These are phyloP conservation scores for Parochlus steinenii DNA, from an alignment of 2,888 invertebrate genomes.

Conservation along the genomic window DNA sequence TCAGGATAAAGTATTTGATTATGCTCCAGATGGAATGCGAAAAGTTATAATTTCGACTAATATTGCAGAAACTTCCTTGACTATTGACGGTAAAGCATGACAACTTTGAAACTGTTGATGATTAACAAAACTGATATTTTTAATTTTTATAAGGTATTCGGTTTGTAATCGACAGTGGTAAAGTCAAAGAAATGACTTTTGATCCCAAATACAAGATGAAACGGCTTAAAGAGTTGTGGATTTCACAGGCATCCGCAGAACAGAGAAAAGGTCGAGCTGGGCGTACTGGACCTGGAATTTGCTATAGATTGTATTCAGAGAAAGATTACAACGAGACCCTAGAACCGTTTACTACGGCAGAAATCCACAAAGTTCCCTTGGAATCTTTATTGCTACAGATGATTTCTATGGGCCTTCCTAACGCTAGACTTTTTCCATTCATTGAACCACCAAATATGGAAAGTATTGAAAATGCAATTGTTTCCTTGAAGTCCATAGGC, in stretches of 20 bases:
- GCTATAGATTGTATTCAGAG: conserved; percentile 78
- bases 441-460: conserved; percentile 78
- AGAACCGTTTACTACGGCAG: conserved; percentile 77
- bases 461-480: conserved; percentile 71
- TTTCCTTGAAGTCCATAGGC: conserved; percentile 71
- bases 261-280: conserved; percentile 94
- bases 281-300: conserved; percentile 87
- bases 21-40: conserved; percentile 82
- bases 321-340: conserved; percentile 62
- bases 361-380: conserved; percentile 84
- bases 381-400: conserved; percentile 83
- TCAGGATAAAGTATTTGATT: conserved; percentile 95
- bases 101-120: neutral
- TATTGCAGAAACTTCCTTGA: conserved; percentile 92
- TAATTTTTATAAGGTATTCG: conserved; percentile 51
- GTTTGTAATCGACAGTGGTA: conserved; percentile 94
- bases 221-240: conserved; percentile 83
- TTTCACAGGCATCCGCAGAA: conserved; percentile 94
- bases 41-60: conserved; percentile 97
- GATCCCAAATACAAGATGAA: conserved; percentile 84
- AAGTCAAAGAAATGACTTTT: conserved; percentile 93
- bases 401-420: conserved; percentile 84
- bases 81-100: conserved; percentile 22
- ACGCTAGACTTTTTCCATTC: conserved; percentile 86
- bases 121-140: neutral